Conservation (phyloP, 2,797 vertebrate genomes). For the Gadopsis marmoratus region DNA sequence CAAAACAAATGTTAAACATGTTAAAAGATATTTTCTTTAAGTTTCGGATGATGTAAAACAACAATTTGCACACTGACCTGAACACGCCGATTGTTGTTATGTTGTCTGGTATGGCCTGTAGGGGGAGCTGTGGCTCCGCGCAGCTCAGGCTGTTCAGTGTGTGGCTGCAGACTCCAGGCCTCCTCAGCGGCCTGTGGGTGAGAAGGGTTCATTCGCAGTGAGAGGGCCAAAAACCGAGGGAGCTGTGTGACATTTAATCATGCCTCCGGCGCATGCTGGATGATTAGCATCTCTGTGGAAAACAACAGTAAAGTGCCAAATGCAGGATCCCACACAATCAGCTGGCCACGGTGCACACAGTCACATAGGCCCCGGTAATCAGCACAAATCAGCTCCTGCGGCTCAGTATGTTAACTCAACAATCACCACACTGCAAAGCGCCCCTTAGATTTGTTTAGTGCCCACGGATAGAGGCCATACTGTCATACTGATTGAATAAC, state of each 20-base stretch:
- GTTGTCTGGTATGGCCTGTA: conserved; percentile 19
- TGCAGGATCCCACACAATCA: conserved; percentile 70
- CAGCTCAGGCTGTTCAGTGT: neutral
- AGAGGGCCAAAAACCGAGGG: conserved; percentile 65
- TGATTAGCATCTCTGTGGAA: conserved; percentile 77
- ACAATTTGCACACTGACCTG: neutral
- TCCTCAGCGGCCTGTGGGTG: conserved; percentile 43
- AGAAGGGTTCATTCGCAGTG: conserved; percentile 70
- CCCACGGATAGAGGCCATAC: conserved; percentile 13
- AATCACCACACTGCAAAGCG: conserved; percentile 31
- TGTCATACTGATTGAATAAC: conserved; percentile 22
- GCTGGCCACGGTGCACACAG: conserved; percentile 45
- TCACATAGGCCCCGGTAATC: conserved; percentile 52
- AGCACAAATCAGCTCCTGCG: conserved; percentile 56
- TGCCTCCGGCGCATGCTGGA: conserved; percentile 66
- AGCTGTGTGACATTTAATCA: conserved; percentile 79
- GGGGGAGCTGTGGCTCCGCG: conserved; percentile 74
- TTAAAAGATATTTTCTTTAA: neutral
- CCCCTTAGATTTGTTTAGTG: conserved; percentile 25
- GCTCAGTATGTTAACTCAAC: conserved; percentile 43
- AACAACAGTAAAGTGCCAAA: conserved; percentile 72
- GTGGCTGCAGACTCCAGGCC: conserved; percentile 17
- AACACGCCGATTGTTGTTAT: conserved; percentile 19
- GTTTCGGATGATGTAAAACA: neutral
- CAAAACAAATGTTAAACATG: neutral